Evolutionary conservation across 2,797 vertebrate genomes (phyloP).

Genomic region (Bovichtus variegatus): DNA sequence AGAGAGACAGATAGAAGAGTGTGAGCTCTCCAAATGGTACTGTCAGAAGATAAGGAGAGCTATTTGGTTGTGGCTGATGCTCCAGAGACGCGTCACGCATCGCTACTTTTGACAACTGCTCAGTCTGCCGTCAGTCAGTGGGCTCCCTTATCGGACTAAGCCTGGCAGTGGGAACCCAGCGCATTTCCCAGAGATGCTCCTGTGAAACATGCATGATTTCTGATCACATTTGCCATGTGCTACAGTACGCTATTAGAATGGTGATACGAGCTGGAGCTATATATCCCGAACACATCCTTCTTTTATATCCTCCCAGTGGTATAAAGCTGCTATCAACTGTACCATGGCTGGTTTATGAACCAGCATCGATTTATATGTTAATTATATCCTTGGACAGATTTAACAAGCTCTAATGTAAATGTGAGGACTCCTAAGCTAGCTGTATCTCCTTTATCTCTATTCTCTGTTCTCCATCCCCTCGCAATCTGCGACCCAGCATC

Average conservation of each 20-base stretch:
- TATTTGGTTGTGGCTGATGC: slow-evolving; percentile 73
- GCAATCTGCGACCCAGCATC: slow-evolving; percentile 61
- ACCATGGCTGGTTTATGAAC: slow-evolving; percentile 71
- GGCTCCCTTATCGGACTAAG: slow-evolving; percentile 62
- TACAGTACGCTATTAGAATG: slow-evolving; percentile 45
- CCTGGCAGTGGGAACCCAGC: slow-evolving; percentile 55
- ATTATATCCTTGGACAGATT: slow-evolving; percentile 73
- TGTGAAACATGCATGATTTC: slow-evolving; percentile 66
- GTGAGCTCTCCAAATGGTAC: slow-evolving; percentile 66
- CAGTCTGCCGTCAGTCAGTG: slow-evolving; percentile 66
- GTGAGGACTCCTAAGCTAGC: slow-evolving; percentile 52
- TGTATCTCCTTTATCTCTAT: slow-evolving; percentile 50
- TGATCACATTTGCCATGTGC: slow-evolving; percentile 61
- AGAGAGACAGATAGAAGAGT: slow-evolving; percentile 54
- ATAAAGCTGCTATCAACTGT: slow-evolving; percentile 49
- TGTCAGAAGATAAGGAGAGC: slow-evolving; percentile 78
- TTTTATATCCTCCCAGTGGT: slow-evolving; percentile 42
- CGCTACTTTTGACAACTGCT: slow-evolving; percentile 74
- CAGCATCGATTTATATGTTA: slow-evolving; percentile 80
- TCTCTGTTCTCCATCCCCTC: slow-evolving; percentile 42
- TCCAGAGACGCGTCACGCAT: slow-evolving; percentile 69
- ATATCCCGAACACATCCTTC: slow-evolving; percentile 34
- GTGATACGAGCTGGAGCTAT: slow-evolving; percentile 41
- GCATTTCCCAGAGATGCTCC: slow-evolving; percentile 48
- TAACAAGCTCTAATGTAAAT: slow-evolving; percentile 72